These are phyloP conservation scores for Heliconius charithonia DNA, from an alignment of 2,888 invertebrate species.

Conservation along the genomic window DNA sequence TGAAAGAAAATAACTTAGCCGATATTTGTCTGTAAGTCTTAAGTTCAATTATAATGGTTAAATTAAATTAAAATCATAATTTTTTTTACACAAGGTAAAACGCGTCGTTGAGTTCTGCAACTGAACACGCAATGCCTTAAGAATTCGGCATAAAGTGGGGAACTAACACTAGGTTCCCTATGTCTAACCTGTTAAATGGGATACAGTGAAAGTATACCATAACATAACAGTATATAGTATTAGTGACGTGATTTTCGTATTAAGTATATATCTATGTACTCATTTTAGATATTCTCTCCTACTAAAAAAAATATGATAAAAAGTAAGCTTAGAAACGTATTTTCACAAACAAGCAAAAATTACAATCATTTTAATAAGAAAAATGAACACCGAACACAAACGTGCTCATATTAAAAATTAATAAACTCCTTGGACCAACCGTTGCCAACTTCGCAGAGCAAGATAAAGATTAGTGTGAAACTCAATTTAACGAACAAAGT, in stretches of 20 bases:
- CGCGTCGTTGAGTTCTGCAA: not conserved
- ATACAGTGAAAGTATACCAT: too few species aligned
- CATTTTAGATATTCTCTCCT: too few species aligned
- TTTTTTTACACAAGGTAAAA: not conserved
- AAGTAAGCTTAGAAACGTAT: not conserved
- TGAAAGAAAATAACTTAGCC: not conserved
- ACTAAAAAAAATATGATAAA: too few species aligned
- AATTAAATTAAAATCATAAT: not conserved
- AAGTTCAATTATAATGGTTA: not conserved
- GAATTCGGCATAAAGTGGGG: not conserved
- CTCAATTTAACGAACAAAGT: slow-evolving; percentile 76
- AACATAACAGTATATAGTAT: too few species aligned
- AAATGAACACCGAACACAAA: not conserved
- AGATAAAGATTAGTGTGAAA: slow-evolving; percentile 75
- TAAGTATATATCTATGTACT: too few species aligned
- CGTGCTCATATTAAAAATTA: not conserved
- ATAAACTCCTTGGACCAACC: slow-evolving; percentile 46
- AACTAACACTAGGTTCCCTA: not conserved
- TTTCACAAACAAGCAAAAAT: not conserved
- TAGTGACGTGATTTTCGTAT: too few species aligned
- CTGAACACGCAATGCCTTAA: not conserved
- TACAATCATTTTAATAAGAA: not conserved
- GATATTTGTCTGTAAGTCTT: not conserved
- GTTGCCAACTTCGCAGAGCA: slow-evolving; percentile 51
- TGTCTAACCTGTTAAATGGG: too few species aligned